Conservation (phyloP, 2,113 vertebrate genomes). For the Brachypodius melanocephalos region DNA sequence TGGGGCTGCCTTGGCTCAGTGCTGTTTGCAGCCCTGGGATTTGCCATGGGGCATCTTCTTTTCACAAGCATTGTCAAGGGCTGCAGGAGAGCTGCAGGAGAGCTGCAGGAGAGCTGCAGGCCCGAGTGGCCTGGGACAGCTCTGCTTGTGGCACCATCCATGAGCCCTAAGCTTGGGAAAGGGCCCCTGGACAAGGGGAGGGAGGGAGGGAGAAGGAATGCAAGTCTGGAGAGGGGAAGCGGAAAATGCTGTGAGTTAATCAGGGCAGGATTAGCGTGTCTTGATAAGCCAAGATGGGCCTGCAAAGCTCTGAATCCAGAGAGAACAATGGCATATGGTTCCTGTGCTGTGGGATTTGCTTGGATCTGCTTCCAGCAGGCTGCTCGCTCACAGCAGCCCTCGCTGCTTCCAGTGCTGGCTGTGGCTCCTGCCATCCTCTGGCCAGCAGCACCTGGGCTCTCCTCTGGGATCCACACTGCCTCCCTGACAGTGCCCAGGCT, state of each 20-base stretch:
- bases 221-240: neutral
- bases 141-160: rapidly evolving
- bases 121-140: neutral
- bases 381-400: neutral
- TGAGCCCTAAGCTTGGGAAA: neutral
- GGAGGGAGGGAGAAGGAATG: neutral
- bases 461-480: neutral
- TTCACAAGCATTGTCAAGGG: neutral
- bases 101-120: neutral
- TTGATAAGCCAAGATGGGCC: constrained; percentile 29
- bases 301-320: neutral
- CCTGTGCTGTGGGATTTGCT: neutral
- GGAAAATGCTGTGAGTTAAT: neutral
- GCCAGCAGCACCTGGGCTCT: neutral
- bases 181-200: neutral
- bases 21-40: neutral
- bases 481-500: neutral
- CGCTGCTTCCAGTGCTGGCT: neutral
- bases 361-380: neutral
- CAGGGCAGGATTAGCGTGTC: constrained; percentile 22
- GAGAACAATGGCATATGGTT: neutral
- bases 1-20: neutral
- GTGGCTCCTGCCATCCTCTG: neutral
- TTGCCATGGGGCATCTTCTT: neutral
- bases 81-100: neutral